Evolutionary conservation across 2,888 invertebrate species (phyloP).

Genomic region (Dendrolimus houi): DNA sequence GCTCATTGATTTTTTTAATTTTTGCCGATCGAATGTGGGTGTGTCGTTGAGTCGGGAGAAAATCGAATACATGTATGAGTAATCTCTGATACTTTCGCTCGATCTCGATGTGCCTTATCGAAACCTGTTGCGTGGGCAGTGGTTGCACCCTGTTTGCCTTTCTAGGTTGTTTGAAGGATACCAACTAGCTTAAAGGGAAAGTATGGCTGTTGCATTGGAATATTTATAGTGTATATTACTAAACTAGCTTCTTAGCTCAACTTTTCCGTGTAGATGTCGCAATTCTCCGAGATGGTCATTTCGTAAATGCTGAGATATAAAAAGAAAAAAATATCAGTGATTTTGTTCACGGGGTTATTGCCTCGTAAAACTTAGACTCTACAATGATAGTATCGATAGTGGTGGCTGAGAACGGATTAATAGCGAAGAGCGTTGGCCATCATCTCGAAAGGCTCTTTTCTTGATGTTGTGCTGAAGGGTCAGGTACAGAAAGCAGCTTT

Average conservation of each 20-base stretch:
- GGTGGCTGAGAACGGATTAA: too few relatives aligned
- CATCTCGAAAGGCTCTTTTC: too few relatives aligned
- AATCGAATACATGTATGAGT: neutral
- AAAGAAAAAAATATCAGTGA: too few relatives aligned
- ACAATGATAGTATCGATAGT: too few relatives aligned
- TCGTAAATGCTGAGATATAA: too few relatives aligned
- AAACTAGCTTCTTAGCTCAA: too few relatives aligned
- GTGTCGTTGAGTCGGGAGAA: neutral
- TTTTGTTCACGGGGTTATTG: too few relatives aligned
- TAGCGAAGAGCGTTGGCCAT: too few relatives aligned
- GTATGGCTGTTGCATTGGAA: neutral
- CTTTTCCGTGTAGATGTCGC: too few relatives aligned
- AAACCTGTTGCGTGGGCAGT: neutral
- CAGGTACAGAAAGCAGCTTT: neutral
- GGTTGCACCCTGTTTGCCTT: neutral
- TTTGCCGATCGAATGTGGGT: constrained; percentile 9
- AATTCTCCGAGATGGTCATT: too few relatives aligned
- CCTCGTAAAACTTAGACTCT: too few relatives aligned
- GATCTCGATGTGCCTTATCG: neutral
- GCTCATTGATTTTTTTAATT: constrained; percentile 34
- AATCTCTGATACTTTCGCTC: neutral
- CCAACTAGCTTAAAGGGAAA: neutral
- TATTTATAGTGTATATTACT: too few relatives aligned
- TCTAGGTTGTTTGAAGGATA: neutral
- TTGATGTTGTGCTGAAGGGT: neutral